Conservation (phyloP, 2,797 vertebrate species). For the Tarsius wallacei region DNA sequence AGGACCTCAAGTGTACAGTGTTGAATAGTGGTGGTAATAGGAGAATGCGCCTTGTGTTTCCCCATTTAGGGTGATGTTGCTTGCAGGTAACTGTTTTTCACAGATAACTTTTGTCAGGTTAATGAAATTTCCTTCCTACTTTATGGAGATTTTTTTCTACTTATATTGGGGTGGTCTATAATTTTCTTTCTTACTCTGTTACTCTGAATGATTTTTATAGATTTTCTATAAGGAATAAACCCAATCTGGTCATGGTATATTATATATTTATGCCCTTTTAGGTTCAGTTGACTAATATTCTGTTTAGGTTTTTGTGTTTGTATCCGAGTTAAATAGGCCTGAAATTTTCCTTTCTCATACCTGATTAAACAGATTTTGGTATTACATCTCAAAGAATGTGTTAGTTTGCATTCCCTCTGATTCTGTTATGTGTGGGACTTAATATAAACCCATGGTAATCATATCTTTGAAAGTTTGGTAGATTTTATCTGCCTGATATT, state of each 20-base stretch:
- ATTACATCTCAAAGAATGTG: not conserved
- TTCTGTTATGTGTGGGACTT: not conserved
- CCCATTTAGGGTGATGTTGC: not conserved
- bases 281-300: not conserved
- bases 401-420: not conserved
- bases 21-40: not conserved
- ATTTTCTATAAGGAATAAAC: not conserved
- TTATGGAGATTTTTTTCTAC: conserved; percentile 6
- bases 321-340: not conserved
- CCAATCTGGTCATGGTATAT: not conserved
- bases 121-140: not conserved
- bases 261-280: not conserved
- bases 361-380: not conserved
- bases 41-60: not conserved
- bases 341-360: not conserved
- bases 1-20: not conserved
- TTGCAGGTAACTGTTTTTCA: not conserved
- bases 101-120: not conserved
- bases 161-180: not conserved
- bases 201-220: conserved; percentile 13
- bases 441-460: not conserved
- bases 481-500: not conserved
- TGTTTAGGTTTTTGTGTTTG: not conserved
- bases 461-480: not conserved
- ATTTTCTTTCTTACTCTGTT: not conserved